phyloP scores from a whole-genome alignment of 2,888 invertebrate species.

The Idaea aversata region DNA sequence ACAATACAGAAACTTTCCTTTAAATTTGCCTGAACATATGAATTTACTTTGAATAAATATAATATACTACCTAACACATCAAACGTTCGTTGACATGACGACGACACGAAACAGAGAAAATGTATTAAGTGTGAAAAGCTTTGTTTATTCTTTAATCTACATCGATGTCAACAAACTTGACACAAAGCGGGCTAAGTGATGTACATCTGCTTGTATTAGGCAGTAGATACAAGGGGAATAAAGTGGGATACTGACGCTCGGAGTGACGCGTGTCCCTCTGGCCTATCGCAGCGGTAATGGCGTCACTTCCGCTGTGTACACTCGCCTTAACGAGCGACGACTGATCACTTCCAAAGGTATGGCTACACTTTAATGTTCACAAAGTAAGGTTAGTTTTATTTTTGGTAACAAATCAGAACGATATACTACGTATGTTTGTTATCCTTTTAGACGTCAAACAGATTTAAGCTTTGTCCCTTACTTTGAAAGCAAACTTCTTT shows the following conservation, averaged over 20 bases:
- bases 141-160: constrained; percentile 7
- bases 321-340: not conserved
- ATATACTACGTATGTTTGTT: not conserved
- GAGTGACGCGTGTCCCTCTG: constrained; percentile 33
- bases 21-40: too few species aligned
- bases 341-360: constrained; percentile 4
- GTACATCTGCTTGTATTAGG: constrained; percentile 20
- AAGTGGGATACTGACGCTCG: constrained; percentile 10
- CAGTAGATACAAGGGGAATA: constrained; percentile 11
- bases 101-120: not conserved
- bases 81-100: not conserved
- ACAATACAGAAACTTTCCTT: too few species aligned
- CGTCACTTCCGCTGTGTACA: constrained; percentile 46
- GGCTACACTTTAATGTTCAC: not conserved
- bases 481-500: not conserved
- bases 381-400: not conserved
- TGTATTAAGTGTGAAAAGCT: not conserved
- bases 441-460: not conserved
- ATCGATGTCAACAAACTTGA: constrained; percentile 17
- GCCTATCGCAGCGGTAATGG: constrained; percentile 44
- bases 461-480: not conserved
- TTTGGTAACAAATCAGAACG: not conserved
- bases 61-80: not conserved
- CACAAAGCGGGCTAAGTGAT: constrained; percentile 17
- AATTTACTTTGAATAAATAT: not conserved